Evolutionary conservation across 2,888 invertebrate genomes (phyloP), one percentile per base, ranked within the genome.

Genomic region (Epinotia ramella): DNA sequence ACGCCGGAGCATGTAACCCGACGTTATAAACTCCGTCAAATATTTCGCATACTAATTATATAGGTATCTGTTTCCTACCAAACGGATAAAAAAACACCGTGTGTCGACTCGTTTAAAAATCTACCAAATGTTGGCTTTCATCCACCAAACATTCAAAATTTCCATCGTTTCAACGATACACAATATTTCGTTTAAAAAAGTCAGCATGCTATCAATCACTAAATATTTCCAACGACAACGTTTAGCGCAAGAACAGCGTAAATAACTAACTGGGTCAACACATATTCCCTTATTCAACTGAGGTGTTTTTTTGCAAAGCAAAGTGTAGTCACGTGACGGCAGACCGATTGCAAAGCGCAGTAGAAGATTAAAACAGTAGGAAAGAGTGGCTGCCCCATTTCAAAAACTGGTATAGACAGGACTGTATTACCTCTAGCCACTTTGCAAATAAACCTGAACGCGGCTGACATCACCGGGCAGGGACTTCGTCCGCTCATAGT

Each of bases 271-370:
- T 20, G 44, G 18, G 20, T 64, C 18, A 60, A 6, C 49, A 60
- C 20, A 60, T 53, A 28, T 49, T 49, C 2, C 49, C 33, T 66
- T 66, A 4, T 20, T 2, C 5, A 2, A 3, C 28, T 16, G 60
- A 40, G 9, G 49, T 67, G 28, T 12, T 11, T 18, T 46, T 67
- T 24, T 65, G 66, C 53, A 60, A 67, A 60, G 73, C 46, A 56
- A 13, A 20, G 65, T 56, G 63, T 63, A 62, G 73, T 62, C 68
- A 68, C 63, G 63, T 69, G 68, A 68, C 62, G 63, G 33, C 60
- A 33, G 60, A 53, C 49, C 49, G 20, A 59, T 46, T 60, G 73
- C 40, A 44, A 62, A n/a, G 53, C 67, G 9, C 73, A 62, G 73
- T 73, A 5, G 60, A n/a, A 53, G 33, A n/a, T 44, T 9, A 67